Base-by-base conservation (phyloP, 2,797 vertebrate genomes). In the Balearica regulorum region DNA sequence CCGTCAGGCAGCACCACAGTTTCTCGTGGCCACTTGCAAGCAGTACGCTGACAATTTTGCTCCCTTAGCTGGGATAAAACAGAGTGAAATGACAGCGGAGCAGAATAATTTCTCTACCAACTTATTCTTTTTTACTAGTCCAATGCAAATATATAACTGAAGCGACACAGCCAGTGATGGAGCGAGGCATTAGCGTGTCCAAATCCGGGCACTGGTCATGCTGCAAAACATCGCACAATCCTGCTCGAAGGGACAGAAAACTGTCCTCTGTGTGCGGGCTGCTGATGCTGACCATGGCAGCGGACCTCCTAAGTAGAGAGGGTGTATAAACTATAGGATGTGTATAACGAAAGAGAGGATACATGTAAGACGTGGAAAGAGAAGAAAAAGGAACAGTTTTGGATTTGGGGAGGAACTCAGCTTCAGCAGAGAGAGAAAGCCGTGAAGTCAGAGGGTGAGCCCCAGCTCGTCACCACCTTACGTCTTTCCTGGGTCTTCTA, bases 291-390 rank as follows among this genome's bases (percentile, higher is more conserved):
- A 35, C 14, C n/a, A 3, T 0, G 21, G 49, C 39, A 49, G 53
- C 11, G 49, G 81, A 24, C 6, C 5, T 10, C 12, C 24, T 11
- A 18, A 16, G 24, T 1, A 7, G 26, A 35, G 13, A 26, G 71
- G 17, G 11, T 6, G 19, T 6, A 26, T 39, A 39, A 70, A 48
- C 54, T 17, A 53, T 2, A 22, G 9, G 6, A 53, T 17, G 8
- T 14, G 16, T 3, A 29, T 10, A 13, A 35, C 2, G 8, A 3
- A 28, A 28, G 18, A 70, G 4, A 61, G 33, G 21, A 33, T 10
- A 13, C 0, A 1, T 7, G 7, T 1, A 19, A 37, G 11, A 6
- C 15, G 10, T 0, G 46, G 22, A 15, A 28, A 35, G 24, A 51
- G 19, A 3, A 1, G 8, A 21, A 64, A 87, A 46, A 6, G 4